Evolutionary conservation across 2,888 invertebrate species (phyloP).

Genomic region (Parascotia fuliginaria): DNA sequence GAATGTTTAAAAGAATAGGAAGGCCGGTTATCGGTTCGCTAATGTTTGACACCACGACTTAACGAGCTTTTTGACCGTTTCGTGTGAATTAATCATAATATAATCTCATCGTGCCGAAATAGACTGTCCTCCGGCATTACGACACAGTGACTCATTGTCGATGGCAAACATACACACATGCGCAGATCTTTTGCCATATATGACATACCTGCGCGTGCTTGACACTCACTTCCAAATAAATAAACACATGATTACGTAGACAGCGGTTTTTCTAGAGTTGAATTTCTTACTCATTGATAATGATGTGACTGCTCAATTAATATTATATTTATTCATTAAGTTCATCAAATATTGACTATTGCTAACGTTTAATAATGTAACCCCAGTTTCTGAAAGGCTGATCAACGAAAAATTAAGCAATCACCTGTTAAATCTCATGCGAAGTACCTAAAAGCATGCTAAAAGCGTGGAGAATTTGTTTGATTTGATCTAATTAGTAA

Average conservation of each 20-base stretch:
- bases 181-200: constrained; percentile 68
- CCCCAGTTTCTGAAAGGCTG: too few relatives aligned
- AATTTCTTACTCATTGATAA: constrained; percentile 63
- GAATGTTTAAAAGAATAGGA: neutral
- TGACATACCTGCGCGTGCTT: constrained; percentile 59
- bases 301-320: constrained; percentile 62
- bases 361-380: constrained; percentile 38
- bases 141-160: constrained; percentile 77
- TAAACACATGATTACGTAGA: constrained; percentile 68
- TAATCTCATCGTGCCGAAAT: constrained; percentile 81
- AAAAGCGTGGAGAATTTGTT: too few relatives aligned
- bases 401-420: too few relatives aligned
- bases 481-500: too few relatives aligned
- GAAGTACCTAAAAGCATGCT: too few relatives aligned
- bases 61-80: constrained; percentile 42
- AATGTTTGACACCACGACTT: constrained; percentile 30
- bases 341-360: constrained; percentile 57
- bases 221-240: constrained; percentile 67
- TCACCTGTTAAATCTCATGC: too few relatives aligned
- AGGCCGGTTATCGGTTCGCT: neutral
- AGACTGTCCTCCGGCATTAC: constrained; percentile 77
- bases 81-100: constrained; percentile 69
- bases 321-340: constrained; percentile 61
- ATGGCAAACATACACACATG: constrained; percentile 64
- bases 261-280: constrained; percentile 82